phyloP scores from a whole-genome alignment of 2,113 vertebrate species.

The Antechinus flavipes region DNA sequence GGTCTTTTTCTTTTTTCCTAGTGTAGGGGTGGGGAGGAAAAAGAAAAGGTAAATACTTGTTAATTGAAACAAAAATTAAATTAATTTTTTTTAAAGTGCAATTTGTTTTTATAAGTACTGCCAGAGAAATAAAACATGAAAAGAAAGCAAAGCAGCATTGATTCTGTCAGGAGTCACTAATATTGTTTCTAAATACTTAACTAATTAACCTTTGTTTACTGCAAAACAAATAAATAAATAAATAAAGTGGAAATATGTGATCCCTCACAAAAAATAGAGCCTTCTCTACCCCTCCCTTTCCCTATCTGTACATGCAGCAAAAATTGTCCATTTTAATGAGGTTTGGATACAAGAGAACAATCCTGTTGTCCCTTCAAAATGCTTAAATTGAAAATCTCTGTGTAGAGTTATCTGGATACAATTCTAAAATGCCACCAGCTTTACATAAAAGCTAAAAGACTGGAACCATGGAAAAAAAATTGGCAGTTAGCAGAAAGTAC shows the following conservation, averaged over 20 bases:
- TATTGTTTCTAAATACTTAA: not conserved
- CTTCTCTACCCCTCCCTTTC: not conserved
- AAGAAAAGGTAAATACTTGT: not conserved
- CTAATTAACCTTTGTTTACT: not conserved
- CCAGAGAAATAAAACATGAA: not conserved
- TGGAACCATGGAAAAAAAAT: not conserved
- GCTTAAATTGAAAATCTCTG: not conserved
- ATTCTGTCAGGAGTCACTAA: not conserved
- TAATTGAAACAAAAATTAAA: not conserved
- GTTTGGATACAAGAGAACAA: not conserved
- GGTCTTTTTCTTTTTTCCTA: not conserved
- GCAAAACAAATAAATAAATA: not conserved
- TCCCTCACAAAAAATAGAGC: not conserved
- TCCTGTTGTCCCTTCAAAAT: not conserved
- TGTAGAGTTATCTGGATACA: not conserved
- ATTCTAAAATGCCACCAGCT: constrained; percentile 5
- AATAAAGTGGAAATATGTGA: not conserved
- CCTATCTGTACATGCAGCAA: not conserved
- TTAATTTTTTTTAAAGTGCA: not conserved
- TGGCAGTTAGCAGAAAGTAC: not conserved
- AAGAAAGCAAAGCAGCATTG: not conserved
- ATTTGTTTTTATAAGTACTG: not conserved
- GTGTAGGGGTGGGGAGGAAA: not conserved
- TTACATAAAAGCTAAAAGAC: not conserved
- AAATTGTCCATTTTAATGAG: not conserved